A percentile compares a stretch with the other conserved stretches of the same genome.
phyloP scores from a whole-genome alignment of 2,113 vertebrate genomes.

The Dicentrarchus labrax region DNA sequence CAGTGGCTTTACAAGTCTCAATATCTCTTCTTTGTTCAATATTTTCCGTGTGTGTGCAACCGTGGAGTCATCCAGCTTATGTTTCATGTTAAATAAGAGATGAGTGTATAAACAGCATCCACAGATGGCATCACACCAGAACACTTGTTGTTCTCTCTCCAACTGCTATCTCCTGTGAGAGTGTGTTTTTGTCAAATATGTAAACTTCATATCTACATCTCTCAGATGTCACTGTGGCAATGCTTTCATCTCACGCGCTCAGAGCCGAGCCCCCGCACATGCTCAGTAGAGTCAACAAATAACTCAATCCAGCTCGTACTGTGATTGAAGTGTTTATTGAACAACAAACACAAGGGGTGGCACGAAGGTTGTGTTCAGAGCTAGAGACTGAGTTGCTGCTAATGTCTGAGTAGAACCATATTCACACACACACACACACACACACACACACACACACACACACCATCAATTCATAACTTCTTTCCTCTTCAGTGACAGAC shows the following conservation, averaged over 20 bases:
- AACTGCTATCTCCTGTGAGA: constrained; percentile 22
- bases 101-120: constrained; percentile 1
- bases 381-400: not conserved
- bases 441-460: no score
- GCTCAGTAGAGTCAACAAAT: constrained; percentile 53
- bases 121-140: constrained; percentile 32
- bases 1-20: no score
- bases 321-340: constrained; percentile 57
- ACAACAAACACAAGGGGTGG: constrained; percentile 51
- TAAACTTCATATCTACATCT: constrained; percentile 60
- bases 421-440: no score
- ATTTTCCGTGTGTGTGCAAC: not conserved
- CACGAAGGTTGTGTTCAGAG: constrained; percentile 4
- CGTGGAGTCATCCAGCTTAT: not conserved
- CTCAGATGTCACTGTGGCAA: constrained; percentile 54
- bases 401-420: not conserved
- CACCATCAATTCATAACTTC: not conserved
- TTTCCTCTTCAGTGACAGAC: not conserved
- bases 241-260: constrained; percentile 21
- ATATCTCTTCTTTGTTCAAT: not conserved
- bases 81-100: constrained; percentile 37
- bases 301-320: constrained; percentile 16
- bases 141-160: constrained; percentile 26
- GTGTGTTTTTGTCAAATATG: constrained; percentile 50
- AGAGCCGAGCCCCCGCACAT: constrained; percentile 32